Percentiles rank a stretch among this genome's conserved stretches.
Conservation (phyloP, 1,140 invertebrate genomes). For the Conus betulinus region DNA sequence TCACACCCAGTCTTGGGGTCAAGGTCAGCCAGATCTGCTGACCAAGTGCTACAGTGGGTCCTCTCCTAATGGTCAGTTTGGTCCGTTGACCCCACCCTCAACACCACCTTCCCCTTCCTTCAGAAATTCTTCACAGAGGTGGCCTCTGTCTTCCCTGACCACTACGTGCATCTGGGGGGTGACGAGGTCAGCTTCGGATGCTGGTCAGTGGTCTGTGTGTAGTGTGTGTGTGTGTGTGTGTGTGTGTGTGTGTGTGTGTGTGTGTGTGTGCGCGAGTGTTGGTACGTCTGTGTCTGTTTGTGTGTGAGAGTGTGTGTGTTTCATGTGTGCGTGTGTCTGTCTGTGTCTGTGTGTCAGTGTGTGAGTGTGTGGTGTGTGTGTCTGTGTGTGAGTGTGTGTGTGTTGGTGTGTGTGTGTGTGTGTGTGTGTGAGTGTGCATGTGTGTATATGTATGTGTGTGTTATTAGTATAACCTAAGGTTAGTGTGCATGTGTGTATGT, state of each 20-base stretch:
- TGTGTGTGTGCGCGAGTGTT: neutral
- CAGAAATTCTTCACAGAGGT: conserved; percentile 68
- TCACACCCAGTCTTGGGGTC: conserved; percentile 90
- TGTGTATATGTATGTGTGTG: neutral
- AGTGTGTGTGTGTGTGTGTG: neutral
- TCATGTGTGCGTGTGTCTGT: neutral
- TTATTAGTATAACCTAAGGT: no score
- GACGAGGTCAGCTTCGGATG: conserved; percentile 93
- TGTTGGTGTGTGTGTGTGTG: neutral
- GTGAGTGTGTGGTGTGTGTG: neutral
- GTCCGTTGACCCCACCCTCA: conserved; percentile 75
- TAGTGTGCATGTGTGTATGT: neutral
- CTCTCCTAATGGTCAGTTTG: conserved; percentile 80
- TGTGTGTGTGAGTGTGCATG: neutral
- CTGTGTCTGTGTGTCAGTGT: neutral
- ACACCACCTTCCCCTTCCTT: conserved; percentile 69
- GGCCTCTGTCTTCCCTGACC: conserved; percentile 70
- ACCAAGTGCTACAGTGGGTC: conserved; percentile 81
- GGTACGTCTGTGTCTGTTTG: no score
- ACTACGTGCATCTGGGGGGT: conserved; percentile 82
- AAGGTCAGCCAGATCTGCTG: conserved; percentile 83
- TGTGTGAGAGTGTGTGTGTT: no score
- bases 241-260: neutral
- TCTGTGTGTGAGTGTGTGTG: neutral
- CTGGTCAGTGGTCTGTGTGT: conserved; percentile 80